phyloP scores from a whole-genome alignment of 1,140 invertebrate genomes.

The Aradophagus sp. region DNA sequence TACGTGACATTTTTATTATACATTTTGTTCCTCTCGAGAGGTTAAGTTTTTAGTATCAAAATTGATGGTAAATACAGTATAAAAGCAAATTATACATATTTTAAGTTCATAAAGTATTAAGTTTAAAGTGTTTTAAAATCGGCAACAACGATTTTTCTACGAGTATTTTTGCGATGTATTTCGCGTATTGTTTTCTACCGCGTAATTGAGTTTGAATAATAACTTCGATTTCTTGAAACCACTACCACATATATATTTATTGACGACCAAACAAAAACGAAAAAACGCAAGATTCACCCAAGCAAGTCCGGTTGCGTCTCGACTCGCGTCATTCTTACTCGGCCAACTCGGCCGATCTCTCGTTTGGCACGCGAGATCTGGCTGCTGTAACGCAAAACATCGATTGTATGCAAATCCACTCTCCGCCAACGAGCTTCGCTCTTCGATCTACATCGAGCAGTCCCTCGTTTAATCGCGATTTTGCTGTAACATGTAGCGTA shows the following conservation, averaged over 20 bases:
- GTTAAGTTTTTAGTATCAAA: no score
- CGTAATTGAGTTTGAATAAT: slow-evolving; percentile 33
- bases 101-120: no score
- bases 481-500: slow-evolving; percentile 54
- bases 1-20: no score
- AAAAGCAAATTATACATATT: no score
- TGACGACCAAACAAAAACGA: slow-evolving; percentile 16
- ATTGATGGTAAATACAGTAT: no score
- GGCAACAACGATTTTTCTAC: no score
- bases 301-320: slow-evolving; percentile 6
- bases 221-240: slow-evolving; percentile 34
- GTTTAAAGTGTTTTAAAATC: no score
- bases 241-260: slow-evolving; percentile 43
- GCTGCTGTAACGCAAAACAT: slow-evolving; percentile 54
- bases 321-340: slow-evolving; percentile 34
- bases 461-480: slow-evolving; percentile 58
- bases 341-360: slow-evolving; percentile 25
- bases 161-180: no score
- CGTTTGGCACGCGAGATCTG: slow-evolving; percentile 61
- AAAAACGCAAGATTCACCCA: slow-evolving; percentile 3
- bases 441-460: slow-evolving; percentile 60
- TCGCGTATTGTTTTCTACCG: no score
- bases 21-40: no score
- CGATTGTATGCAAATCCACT: slow-evolving; percentile 68
- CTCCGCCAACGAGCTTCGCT: slow-evolving; percentile 50